These are phyloP conservation scores for Lemur catta DNA, from an alignment of 2,797 vertebrate species.

Conservation along the genomic window DNA sequence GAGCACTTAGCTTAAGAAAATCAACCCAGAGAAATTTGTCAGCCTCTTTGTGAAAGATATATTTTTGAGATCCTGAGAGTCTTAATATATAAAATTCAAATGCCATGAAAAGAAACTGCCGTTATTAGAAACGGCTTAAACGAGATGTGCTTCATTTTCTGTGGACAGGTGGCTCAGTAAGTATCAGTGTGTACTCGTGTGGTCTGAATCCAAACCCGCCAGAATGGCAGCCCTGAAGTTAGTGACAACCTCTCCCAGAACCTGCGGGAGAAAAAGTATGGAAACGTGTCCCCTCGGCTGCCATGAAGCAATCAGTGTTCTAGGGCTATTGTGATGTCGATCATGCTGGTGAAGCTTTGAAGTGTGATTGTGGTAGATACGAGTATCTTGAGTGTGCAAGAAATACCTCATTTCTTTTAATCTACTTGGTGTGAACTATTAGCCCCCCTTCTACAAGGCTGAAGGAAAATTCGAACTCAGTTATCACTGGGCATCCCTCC, in stretches of 20 bases:
- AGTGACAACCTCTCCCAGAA: background rate
- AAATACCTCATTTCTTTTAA: background rate
- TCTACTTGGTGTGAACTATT: background rate
- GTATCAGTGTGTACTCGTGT: accelerated
- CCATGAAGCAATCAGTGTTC: background rate
- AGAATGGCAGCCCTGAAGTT: background rate
- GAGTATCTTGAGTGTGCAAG: background rate
- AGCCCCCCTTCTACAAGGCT: background rate
- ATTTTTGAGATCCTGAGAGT: background rate
- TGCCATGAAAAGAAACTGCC: background rate
- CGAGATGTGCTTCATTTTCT: background rate
- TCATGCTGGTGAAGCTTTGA: background rate
- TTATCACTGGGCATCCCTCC: background rate
- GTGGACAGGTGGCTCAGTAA: accelerated
- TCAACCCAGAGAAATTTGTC: background rate
- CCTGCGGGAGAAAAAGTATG: background rate
- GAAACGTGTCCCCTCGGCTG: background rate
- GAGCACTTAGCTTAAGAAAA: background rate
- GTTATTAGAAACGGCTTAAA: background rate
- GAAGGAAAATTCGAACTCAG: background rate
- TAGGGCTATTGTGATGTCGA: background rate
- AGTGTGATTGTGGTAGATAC: background rate
- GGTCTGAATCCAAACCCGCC: background rate
- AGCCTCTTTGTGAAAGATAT: background rate
- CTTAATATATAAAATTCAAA: background rate